These are phyloP conservation scores for Illadopsis cleaveri DNA, from an alignment of 2,113 vertebrate genomes.

Conservation along the genomic window DNA sequence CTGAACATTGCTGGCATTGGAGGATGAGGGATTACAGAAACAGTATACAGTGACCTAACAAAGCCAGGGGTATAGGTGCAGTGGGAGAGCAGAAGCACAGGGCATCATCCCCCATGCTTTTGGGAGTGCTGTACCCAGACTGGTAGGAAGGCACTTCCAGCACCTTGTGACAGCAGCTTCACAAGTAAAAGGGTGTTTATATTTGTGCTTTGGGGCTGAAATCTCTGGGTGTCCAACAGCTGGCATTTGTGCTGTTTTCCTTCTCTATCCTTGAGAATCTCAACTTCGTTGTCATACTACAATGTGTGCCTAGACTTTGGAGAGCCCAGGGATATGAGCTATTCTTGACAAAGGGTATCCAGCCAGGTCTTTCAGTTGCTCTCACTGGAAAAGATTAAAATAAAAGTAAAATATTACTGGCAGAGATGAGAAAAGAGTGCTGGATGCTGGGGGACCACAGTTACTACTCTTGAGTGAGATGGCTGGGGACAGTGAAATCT, in stretches of 20 bases:
- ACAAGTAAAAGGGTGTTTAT: neutral
- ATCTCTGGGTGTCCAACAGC: neutral
- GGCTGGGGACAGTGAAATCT: neutral
- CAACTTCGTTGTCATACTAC: neutral
- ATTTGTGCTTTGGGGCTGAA: neutral
- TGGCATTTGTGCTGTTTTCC: neutral
- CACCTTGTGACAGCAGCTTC: neutral
- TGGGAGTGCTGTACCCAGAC: neutral
- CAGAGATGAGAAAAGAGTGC: neutral
- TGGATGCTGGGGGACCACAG: fast-evolving
- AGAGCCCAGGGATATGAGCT: neutral
- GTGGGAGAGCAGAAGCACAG: neutral
- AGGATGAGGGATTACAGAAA: neutral
- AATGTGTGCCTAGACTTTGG: fast-evolving
- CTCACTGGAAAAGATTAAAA: neutral
- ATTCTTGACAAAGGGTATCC: neutral
- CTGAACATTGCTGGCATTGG: neutral
- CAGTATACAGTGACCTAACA: neutral
- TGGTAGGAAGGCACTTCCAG: neutral
- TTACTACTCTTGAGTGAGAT: neutral
- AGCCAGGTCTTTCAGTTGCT: neutral
- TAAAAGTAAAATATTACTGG: neutral
- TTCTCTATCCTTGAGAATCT: neutral
- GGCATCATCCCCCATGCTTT: fast-evolving
- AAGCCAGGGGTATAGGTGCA: neutral